Evolutionary conservation across 2,888 invertebrate species (phyloP), one percentile per base, ranked within the genome.

Genomic region (Coronaproctus castanopsis): DNA sequence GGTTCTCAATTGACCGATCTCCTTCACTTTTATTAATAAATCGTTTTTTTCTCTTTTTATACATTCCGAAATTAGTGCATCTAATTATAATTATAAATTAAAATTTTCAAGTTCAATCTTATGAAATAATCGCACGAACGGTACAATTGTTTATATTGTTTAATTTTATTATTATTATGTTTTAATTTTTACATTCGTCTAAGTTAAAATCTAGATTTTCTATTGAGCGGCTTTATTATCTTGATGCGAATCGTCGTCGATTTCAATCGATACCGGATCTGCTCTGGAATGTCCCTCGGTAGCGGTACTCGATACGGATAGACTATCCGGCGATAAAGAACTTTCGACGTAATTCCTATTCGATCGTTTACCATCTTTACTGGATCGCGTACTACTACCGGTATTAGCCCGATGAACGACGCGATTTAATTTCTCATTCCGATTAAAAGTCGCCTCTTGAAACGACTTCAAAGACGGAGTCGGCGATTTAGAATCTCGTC

Each of bases 201-300:
- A n/a, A n/a, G n/a, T n/a, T n/a, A n/a, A n/a, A n/a, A n/a, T n/a
- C n/a, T n/a, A n/a, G n/a, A n/a, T n/a, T n/a, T n/a, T n/a, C n/a
- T n/a, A n/a, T n/a, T n/a, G n/a, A n/a, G n/a, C n/a, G n/a, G n/a
- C n/a, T n/a, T n/a, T n/a, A n/a, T n/a, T n/a, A n/a, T n/a, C n/a
- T n/a, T n/a, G n/a, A n/a, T n/a, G n/a, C n/a, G n/a, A n/a, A 36
- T 5, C 36, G 36, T 36, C 36, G 36, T 59, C 59, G 3, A 59
- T 54, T 18, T 59, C 59, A 2, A 59, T 55, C 18, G 59, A 59
- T 3, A 55, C 55, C 55, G 55, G 55, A 21, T 59, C 59, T 3
- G 59, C 21, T 22, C 51, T 59, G 2, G 59, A 59, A 56, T 55
- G 59, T 1, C 59, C 59, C 36, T 59, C 59, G 19, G 59, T 59